Conservation (phyloP, 2,113 vertebrate genomes). For the Lates calcarifer region DNA sequence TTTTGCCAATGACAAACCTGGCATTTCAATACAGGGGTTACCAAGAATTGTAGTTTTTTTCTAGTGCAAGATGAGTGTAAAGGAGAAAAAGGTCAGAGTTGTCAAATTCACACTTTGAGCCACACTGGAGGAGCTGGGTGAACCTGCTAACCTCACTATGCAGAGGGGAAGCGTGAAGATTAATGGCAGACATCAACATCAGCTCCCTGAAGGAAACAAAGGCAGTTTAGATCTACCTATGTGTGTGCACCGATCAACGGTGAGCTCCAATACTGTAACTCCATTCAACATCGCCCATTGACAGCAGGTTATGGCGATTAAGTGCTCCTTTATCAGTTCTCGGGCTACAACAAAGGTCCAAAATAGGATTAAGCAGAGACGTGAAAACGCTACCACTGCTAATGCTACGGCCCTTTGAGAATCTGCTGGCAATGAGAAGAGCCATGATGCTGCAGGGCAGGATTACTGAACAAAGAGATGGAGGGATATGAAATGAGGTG, state of each 20-base stretch:
- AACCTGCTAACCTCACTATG: slow-evolving; percentile 42
- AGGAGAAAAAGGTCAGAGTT: slow-evolving; percentile 50
- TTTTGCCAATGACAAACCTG: slow-evolving; percentile 34
- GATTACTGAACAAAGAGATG: slow-evolving; percentile 80
- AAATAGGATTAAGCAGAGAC: slow-evolving; percentile 75
- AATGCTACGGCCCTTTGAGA: slow-evolving; percentile 71
- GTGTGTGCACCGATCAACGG: slow-evolving; percentile 35
- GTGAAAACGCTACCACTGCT: slow-evolving; percentile 63
- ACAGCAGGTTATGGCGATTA: slow-evolving; percentile 63
- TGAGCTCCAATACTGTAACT: slow-evolving; percentile 35
- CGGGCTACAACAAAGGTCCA: slow-evolving; percentile 64
- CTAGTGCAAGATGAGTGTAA: not conserved
- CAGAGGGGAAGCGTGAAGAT: slow-evolving; percentile 34
- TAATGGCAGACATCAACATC: slow-evolving; percentile 43
- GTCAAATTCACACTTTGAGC: slow-evolving; percentile 31
- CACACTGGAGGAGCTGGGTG: not conserved
- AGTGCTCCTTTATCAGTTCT: slow-evolving; percentile 63
- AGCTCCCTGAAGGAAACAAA: slow-evolving; percentile 33
- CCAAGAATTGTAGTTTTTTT: slow-evolving; percentile 1
- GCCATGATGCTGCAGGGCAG: slow-evolving; percentile 65
- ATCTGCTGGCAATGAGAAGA: slow-evolving; percentile 62
- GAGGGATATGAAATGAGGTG: slow-evolving; percentile 66
- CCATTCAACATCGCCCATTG: slow-evolving; percentile 35
- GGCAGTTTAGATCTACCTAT: slow-evolving; percentile 11
- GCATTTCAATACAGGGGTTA: slow-evolving; percentile 27